phyloP scores from a whole-genome alignment of 1,140 invertebrate species.

The Notospermus geniculatus region DNA sequence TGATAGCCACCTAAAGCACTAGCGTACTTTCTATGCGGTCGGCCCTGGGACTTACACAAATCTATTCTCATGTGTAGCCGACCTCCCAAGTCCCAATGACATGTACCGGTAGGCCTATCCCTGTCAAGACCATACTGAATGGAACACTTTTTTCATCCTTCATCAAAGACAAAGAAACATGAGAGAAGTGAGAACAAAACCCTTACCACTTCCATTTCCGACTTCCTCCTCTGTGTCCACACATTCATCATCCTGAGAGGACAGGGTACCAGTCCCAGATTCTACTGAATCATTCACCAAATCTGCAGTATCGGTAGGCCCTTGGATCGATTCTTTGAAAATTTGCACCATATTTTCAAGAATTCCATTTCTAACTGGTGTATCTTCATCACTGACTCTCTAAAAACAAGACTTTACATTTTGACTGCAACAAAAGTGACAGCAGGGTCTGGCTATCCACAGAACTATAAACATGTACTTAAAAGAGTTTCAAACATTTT shows the following conservation, averaged over 20 bases:
- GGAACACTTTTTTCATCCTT: too few species aligned
- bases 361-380: conserved; percentile 58
- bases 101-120: too few species aligned
- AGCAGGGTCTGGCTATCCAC: background rate
- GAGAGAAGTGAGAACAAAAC: too few species aligned
- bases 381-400: conserved; percentile 52
- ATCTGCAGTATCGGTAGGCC: conserved; percentile 13
- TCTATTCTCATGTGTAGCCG: too few species aligned
- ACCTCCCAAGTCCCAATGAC: too few species aligned
- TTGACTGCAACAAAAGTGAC: background rate
- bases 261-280: background rate
- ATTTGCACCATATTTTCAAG: conserved; percentile 31
- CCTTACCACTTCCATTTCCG: conserved; percentile 3
- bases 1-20: too few species aligned
- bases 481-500: too few species aligned
- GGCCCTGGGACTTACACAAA: too few species aligned
- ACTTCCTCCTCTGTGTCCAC: background rate
- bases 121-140: too few species aligned
- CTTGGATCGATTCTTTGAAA: conserved; percentile 27
- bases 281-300: background rate
- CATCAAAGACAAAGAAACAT: too few species aligned
- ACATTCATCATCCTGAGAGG: background rate
- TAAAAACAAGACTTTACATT: conserved; percentile 12
- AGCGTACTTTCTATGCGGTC: too few species aligned
- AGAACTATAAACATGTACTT: too few species aligned